Conservation (phyloP, 2,113 vertebrate genomes). For the Cebidichthys violaceus region DNA sequence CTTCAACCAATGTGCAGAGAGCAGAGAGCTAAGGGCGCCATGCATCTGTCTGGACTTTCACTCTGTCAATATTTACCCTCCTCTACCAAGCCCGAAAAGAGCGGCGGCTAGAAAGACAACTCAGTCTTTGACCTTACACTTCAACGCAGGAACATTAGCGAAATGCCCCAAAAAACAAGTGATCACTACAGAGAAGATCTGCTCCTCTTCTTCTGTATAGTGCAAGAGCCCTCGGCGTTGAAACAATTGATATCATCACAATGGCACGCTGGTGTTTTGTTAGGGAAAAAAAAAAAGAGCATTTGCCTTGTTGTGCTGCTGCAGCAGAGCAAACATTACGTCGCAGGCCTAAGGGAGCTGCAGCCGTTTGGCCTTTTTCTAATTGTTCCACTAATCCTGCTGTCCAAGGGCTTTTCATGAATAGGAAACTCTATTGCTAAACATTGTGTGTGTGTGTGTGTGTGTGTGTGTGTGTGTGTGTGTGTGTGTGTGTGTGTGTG, state of each 20-base stretch:
- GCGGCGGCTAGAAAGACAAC: conserved; percentile 6
- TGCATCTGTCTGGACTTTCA: conserved; percentile 62
- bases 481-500: no score
- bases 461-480: no score
- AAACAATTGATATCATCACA: conserved; percentile 43
- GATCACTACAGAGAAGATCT: not conserved
- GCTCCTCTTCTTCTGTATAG: conserved; percentile 7
- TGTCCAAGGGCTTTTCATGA: conserved; percentile 40
- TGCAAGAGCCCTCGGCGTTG: conserved; percentile 12
- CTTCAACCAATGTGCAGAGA: conserved; percentile 3
- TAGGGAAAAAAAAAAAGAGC: not conserved
- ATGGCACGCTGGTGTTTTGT: conserved; percentile 28
- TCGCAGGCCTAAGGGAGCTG: not conserved
- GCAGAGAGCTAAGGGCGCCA: conserved; percentile 8
- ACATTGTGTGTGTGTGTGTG: not conserved
- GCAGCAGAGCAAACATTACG: conserved; percentile 25
- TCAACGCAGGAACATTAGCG: conserved; percentile 25
- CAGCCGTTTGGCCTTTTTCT: conserved; percentile 40
- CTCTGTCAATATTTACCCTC: conserved; percentile 74
- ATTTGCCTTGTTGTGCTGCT: conserved; percentile 25
- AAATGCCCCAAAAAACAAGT: conserved; percentile 11
- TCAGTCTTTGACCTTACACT: conserved; percentile 56
- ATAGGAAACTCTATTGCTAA: conserved; percentile 27
- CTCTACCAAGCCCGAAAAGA: conserved; percentile 24
- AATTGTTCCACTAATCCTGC: conserved; percentile 58